phyloP scores from a whole-genome alignment of 2,888 invertebrate genomes.

The Adela reaumurella region DNA sequence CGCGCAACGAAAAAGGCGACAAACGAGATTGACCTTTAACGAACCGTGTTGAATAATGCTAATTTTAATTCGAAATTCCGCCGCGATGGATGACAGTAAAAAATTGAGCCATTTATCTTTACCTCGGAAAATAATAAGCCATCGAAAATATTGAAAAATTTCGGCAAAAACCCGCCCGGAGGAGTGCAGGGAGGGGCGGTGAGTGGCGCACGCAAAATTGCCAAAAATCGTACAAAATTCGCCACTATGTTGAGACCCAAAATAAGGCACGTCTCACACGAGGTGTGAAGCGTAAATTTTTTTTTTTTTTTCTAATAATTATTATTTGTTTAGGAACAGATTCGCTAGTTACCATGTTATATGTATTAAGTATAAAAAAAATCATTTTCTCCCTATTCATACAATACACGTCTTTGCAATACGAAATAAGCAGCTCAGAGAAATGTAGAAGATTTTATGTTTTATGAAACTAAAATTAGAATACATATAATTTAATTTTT shows the following conservation, averaged over 20 bases:
- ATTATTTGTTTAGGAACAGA: too few species aligned
- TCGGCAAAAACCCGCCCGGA: neutral
- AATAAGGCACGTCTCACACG: neutral
- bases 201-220: neutral
- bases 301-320: too few species aligned
- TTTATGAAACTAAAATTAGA: too few species aligned
- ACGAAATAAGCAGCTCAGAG: too few species aligned
- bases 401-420: too few species aligned
- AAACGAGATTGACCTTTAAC: neutral
- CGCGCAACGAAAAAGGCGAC: too few species aligned
- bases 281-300: too few species aligned
- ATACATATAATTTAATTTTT: too few species aligned
- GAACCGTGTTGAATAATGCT: neutral
- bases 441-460: too few species aligned
- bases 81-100: neutral
- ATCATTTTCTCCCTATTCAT: too few species aligned
- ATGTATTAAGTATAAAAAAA: too few species aligned
- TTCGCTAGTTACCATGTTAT: too few species aligned
- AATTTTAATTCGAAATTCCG: neutral
- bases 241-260: neutral
- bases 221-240: neutral
- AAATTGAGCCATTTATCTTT: neutral
- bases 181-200: neutral
- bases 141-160: neutral
- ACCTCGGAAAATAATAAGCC: neutral